Conservation (phyloP, 1,140 invertebrate genomes). For the Mamestra configurata region DNA sequence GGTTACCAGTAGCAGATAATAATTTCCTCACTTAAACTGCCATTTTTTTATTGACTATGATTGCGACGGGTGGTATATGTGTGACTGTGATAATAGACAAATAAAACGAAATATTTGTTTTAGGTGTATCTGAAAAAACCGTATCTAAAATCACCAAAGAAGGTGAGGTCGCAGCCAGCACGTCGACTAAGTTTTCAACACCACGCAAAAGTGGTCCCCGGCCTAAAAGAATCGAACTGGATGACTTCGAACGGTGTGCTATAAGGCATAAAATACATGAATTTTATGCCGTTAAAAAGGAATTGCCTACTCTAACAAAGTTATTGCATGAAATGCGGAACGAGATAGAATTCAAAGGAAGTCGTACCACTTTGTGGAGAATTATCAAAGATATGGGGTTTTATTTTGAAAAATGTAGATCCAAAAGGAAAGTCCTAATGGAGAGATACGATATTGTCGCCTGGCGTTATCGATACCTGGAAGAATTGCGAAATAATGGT, state of each 20-base stretch:
- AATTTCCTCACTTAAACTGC: no score
- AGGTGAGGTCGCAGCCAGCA: constrained; percentile 2
- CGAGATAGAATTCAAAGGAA: no score
- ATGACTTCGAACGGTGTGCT: constrained; percentile 2
- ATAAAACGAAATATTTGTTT: no score
- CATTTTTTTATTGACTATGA: no score
- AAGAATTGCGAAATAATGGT: constrained; percentile 53
- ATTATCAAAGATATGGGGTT: constrained; percentile 79
- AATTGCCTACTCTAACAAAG: no score
- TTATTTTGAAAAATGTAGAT: constrained; percentile 55
- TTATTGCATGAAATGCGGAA: no score
- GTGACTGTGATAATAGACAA: no score
- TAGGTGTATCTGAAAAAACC: constrained; percentile 30
- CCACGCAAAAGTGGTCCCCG: neutral
- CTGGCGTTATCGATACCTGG: constrained; percentile 53
- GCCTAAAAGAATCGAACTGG: neutral
- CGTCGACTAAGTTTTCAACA: constrained; percentile 5
- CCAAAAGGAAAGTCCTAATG: constrained; percentile 57
- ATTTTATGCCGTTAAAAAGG: no score
- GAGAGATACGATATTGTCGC: constrained; percentile 53
- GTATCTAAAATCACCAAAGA: constrained; percentile 8
- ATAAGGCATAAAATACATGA: constrained; percentile 20
- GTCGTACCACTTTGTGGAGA: no score
- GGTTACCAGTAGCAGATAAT: no score
- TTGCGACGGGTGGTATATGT: no score